Evolutionary conservation across 2,888 invertebrate genomes (phyloP), one percentile per base, ranked within the genome.

Genomic region (Agrotis ipsilon): DNA sequence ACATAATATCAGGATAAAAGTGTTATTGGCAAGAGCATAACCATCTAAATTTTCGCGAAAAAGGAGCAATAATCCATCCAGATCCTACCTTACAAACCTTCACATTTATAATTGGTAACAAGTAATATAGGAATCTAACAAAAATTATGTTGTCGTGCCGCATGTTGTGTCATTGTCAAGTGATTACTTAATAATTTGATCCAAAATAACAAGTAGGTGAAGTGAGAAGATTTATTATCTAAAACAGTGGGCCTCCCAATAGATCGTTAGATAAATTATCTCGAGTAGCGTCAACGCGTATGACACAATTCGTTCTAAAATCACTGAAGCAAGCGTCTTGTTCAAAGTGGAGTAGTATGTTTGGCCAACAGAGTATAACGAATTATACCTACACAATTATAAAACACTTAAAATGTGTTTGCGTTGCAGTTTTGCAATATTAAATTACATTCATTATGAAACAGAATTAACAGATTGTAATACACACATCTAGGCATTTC

Each of bases 341-440:
- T 51, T 69, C 73, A 54, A 81, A 71, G 74, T 78, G 70, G 68
- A 77, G 74, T 81, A 77, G 62, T 61, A 67, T 64, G 72, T 78
- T 58, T 67, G 67, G 54, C 68, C 76, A 85, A 52, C 82, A 75
- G 75, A 74, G 82, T 83, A 78, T 80, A 78, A 85, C 80, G 59
- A 78, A 84, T 83, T 81, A 79, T 73, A 68, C 63, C 64, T 52
- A 75, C 72, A 72, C 67, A 75, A 81, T 81, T 77, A 81, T 70
- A 79, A 83, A 76, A 79, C 68, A 78, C 58, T 80, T 64, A 48
- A 67, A 69, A 57, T 62, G 55, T 61, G 66, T 74, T 71, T 67
- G 60, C 45, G 55, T 66, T 75, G 72, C 71, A 73, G 48, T 83
- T 80, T 72, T 48, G 65, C 68, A 69, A 72, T 68, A 76, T 68